Evolutionary conservation across 2,113 vertebrate genomes (phyloP).

Genomic region (Marcusenius ussheri): DNA sequence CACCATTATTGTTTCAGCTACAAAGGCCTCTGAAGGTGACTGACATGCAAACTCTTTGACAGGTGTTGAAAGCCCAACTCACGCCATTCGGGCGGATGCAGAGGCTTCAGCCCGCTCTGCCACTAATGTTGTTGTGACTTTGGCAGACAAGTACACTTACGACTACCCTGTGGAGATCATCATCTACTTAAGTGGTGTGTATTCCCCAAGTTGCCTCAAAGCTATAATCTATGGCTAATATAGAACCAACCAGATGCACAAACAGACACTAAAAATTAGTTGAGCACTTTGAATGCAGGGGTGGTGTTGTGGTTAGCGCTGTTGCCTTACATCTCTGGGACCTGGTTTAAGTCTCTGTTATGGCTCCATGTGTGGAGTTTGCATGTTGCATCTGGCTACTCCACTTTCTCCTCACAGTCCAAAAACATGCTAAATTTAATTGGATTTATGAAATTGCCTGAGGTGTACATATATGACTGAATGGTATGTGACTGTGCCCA

Average conservation of each 20-base stretch:
- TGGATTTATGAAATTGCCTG: not conserved
- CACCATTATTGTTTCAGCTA: no score
- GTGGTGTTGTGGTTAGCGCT: not conserved
- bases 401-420: not conserved
- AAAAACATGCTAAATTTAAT: not conserved
- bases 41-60: conserved; percentile 33
- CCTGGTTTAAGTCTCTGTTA: not conserved
- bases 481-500: not conserved
- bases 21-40: not conserved
- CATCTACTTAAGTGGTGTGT: conserved; percentile 86
- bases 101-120: conserved; percentile 78
- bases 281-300: not conserved
- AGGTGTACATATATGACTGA: not conserved
- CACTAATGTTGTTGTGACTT: conserved; percentile 76
- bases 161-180: conserved; percentile 86
- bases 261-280: not conserved
- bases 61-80: conserved; percentile 94
- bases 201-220: not conserved
- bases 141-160: conserved; percentile 88
- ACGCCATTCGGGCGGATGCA: conserved; percentile 83
- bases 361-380: not conserved
- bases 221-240: not conserved
- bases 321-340: not conserved
- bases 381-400: not conserved
- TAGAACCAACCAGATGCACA: not conserved